Conservation (phyloP, 2,797 vertebrate species). For the Leptoclinus maculatus region DNA sequence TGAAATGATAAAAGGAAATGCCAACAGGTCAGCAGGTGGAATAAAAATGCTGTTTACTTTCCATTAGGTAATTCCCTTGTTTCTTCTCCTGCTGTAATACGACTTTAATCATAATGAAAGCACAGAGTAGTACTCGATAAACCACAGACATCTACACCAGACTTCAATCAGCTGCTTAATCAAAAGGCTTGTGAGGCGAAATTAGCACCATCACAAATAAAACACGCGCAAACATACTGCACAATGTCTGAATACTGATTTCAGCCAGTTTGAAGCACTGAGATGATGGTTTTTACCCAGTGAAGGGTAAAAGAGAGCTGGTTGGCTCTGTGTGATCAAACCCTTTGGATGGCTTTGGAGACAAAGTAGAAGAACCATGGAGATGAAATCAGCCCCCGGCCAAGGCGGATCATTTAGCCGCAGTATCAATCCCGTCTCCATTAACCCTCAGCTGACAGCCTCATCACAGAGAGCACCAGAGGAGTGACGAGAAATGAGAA, state of each 20-base stretch:
- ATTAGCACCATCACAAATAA: constrained; percentile 38
- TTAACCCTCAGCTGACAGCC: constrained; percentile 63
- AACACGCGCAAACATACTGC: not conserved
- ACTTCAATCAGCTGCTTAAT: constrained; percentile 38
- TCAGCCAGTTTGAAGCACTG: constrained; percentile 3
- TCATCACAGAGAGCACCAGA: constrained; percentile 44
- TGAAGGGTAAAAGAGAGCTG: constrained; percentile 22
- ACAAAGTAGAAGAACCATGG: constrained; percentile 31
- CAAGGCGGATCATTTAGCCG: constrained; percentile 58
- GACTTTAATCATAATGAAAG: constrained; percentile 28
- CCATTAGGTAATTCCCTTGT: constrained; percentile 22
- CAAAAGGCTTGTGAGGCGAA: constrained; percentile 21
- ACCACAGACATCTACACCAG: constrained; percentile 8
- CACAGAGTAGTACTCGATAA: constrained; percentile 12
- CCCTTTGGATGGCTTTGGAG: constrained; percentile 1
- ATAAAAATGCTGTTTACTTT: constrained; percentile 22
- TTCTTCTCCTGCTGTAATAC: constrained; percentile 6
- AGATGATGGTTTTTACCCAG: constrained; percentile 15
- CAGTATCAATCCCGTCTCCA: constrained; percentile 54
- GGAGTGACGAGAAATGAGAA: constrained; percentile 53
- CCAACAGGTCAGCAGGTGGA: constrained; percentile 26
- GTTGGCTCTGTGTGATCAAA: constrained; percentile 37
- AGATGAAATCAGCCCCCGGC: constrained; percentile 59
- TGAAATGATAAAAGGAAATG: constrained; percentile 8
- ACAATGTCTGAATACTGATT: constrained; percentile 28